These are phyloP conservation scores for Copidosoma aretas DNA, from an alignment of 2,888 invertebrate genomes.

Conservation along the genomic window DNA sequence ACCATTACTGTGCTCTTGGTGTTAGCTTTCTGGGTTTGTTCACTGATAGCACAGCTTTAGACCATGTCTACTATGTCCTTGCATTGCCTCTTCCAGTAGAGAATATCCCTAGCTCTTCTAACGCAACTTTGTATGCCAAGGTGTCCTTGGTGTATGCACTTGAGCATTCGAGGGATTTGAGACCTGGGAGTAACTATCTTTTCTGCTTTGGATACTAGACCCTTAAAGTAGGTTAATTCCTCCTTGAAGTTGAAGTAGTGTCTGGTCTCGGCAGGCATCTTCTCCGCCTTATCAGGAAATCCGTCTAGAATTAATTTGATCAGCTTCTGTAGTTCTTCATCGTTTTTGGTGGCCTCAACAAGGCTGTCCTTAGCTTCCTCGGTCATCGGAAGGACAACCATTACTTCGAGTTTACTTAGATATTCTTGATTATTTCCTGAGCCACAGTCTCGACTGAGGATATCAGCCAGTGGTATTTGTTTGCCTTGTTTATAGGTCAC, in stretches of 20 bases:
- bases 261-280: neutral
- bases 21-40: constrained; percentile 8
- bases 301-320: constrained; percentile 39
- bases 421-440: constrained; percentile 1
- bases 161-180: constrained; percentile 26
- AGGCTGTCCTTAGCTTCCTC: neutral
- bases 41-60: constrained; percentile 8
- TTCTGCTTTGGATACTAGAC: constrained; percentile 23
- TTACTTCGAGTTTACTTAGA: constrained; percentile 5
- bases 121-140: constrained; percentile 37
- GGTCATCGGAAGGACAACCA: neutral
- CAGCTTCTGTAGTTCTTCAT: constrained; percentile 37
- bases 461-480: constrained; percentile 45
- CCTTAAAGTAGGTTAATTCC: constrained; percentile 24
- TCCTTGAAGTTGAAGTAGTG: constrained; percentile 32
- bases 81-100: constrained; percentile 33
- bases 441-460: constrained; percentile 44
- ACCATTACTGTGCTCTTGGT: constrained; percentile 23
- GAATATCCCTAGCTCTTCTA: constrained; percentile 28
- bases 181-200: constrained; percentile 17
- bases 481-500: constrained; percentile 43
- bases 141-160: constrained; percentile 34
- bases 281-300: constrained; percentile 41
- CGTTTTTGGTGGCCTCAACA: constrained; percentile 19
- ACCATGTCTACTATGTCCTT: constrained; percentile 27